phyloP scores from a whole-genome alignment of 1,140 invertebrate species.

The Pristionchus pacificus region DNA sequence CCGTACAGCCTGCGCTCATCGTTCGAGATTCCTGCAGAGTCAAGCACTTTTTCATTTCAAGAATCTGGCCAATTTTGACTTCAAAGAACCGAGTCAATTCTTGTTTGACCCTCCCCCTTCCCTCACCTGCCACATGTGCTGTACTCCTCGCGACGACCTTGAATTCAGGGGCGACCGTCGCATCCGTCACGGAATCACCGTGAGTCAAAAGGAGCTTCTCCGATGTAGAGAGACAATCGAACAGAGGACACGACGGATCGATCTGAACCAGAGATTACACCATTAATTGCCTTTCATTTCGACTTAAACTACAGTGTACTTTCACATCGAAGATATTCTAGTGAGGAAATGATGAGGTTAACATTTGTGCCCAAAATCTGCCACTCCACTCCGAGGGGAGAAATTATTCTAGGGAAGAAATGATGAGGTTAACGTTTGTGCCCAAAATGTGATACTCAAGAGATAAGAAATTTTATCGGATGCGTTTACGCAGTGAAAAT shows the following conservation, averaged over 20 bases:
- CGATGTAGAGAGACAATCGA: constrained; percentile 76
- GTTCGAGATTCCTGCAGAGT: constrained; percentile 74
- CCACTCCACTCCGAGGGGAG: constrained; percentile 91
- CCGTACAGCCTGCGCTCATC: constrained; percentile 87
- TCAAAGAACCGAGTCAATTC: not conserved
- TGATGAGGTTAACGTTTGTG: too few relatives aligned
- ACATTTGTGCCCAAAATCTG: constrained; percentile 69
- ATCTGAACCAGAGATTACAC: constrained; percentile 80
- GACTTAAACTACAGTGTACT: too few relatives aligned
- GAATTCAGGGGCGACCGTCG: constrained; percentile 62
- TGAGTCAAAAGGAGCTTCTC: constrained; percentile 91
- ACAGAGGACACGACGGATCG: constrained; percentile 74
- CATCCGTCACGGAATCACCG: constrained; percentile 86
- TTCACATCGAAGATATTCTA: too few relatives aligned
- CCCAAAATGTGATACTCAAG: constrained; percentile 4
- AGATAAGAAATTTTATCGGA: not conserved
- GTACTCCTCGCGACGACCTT: constrained; percentile 41
- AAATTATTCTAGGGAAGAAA: too few relatives aligned
- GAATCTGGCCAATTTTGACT: not conserved
- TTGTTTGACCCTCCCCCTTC: not conserved
- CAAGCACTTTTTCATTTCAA: not conserved
- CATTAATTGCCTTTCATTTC: too few relatives aligned
- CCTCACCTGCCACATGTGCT: constrained; percentile 32
- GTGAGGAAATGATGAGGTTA: too few relatives aligned
- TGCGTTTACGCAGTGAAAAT: too few relatives aligned